phyloP scores from a whole-genome alignment of 2,797 vertebrate genomes.

The Petrocephalus sullivani region DNA sequence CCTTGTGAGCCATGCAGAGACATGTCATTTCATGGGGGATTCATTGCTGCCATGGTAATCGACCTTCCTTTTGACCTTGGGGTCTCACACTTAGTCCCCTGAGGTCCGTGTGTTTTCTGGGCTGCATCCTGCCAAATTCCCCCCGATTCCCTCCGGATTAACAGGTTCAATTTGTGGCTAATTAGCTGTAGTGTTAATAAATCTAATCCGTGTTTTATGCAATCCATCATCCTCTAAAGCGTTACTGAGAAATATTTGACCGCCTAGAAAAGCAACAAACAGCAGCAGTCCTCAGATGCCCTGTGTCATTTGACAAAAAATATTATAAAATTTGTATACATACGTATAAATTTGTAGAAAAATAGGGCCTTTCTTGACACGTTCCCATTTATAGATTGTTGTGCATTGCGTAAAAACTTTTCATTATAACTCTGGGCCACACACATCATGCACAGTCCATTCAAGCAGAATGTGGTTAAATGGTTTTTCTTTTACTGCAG shows the following conservation, averaged over 20 bases:
- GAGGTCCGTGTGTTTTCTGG: not conserved
- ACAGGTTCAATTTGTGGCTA: slow-evolving; percentile 7
- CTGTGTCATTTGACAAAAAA: not conserved
- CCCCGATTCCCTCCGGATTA: not conserved
- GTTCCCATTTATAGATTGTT: not conserved
- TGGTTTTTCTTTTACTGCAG: not conserved
- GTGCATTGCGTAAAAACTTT: not conserved
- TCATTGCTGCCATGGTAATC: not conserved
- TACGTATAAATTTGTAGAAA: not conserved
- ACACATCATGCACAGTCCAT: not conserved
- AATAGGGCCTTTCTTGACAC: not conserved
- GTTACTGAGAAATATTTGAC: not conserved
- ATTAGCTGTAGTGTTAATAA: not conserved
- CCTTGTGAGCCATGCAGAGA: not conserved
- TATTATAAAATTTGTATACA: not conserved
- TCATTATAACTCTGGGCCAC: not conserved
- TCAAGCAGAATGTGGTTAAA: slow-evolving; percentile 1
- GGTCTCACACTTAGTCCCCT: not conserved
- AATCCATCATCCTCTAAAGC: not conserved
- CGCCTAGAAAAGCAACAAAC: not conserved
- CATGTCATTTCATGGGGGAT: not conserved
- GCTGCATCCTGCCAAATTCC: not conserved
- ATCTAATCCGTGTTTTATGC: not conserved
- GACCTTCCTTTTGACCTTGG: not conserved
- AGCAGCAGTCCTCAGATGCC: not conserved